Conservation (phyloP, 2,888 invertebrate genomes). For the Dynastes hyllus region DNA sequence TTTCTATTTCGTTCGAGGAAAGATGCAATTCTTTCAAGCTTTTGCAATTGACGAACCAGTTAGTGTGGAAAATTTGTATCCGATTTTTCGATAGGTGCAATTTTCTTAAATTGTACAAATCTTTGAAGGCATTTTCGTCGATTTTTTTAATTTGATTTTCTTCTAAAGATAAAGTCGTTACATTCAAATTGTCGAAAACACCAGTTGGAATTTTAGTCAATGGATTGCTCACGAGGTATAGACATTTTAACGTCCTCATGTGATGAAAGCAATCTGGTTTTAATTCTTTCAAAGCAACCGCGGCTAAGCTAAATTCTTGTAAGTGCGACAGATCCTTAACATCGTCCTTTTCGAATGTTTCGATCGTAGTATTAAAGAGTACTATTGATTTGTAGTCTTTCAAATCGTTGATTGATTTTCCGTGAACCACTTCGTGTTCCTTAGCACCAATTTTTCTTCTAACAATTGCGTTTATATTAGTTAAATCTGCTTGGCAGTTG, state of each 20-base stretch:
- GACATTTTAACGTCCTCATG: not conserved
- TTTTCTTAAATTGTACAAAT: not conserved
- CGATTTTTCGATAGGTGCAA: not conserved
- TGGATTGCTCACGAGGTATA: not conserved
- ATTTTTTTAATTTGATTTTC: not conserved
- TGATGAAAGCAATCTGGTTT: not conserved
- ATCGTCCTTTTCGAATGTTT: not conserved
- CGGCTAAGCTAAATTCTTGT: not conserved
- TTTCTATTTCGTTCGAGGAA: not conserved
- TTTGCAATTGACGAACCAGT: not conserved
- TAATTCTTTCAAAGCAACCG: not conserved
- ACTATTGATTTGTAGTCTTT: not conserved
- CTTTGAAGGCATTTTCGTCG: not conserved
- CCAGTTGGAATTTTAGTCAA: not conserved
- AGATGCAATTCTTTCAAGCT: no score
- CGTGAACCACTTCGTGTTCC: not conserved
- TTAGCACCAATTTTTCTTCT: not conserved
- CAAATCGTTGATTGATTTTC: not conserved
- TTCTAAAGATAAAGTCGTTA: not conserved
- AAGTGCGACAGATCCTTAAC: not conserved
- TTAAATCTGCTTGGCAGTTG: not conserved
- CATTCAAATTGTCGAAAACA: not conserved
- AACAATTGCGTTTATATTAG: not conserved
- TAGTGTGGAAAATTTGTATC: not conserved
- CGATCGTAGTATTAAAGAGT: not conserved